phyloP scores from a whole-genome alignment of 2,113 vertebrate species.

The Eubucco bourcierii region DNA sequence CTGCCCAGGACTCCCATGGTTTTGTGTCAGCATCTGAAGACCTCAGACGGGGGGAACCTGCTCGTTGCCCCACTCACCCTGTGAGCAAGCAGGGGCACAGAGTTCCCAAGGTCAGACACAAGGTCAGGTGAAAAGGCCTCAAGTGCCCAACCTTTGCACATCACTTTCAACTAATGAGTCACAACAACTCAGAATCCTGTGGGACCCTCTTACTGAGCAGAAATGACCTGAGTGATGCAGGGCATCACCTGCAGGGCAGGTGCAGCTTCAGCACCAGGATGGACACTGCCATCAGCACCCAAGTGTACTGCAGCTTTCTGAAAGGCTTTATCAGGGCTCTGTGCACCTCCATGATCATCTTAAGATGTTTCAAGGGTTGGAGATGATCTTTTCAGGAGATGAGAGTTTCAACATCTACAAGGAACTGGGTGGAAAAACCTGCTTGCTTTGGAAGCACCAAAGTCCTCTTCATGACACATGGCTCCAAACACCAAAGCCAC shows the following conservation, averaged over 20 bases:
- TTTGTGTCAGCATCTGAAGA: not conserved
- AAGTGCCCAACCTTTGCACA: not conserved
- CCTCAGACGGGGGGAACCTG: rapidly evolving
- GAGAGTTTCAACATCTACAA: rapidly evolving
- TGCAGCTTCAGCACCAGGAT: rapidly evolving
- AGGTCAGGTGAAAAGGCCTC: not conserved
- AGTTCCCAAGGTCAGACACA: not conserved
- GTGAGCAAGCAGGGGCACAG: rapidly evolving
- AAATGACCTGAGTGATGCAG: not conserved
- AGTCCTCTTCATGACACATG: rapidly evolving
- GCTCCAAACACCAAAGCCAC: not conserved
- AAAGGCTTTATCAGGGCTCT: rapidly evolving
- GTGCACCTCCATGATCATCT: rapidly evolving
- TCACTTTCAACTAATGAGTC: no score
- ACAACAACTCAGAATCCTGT: rapidly evolving
- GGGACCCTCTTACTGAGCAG: not conserved
- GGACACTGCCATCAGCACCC: not conserved
- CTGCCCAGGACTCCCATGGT: rapidly evolving
- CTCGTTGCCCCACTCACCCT: not conserved
- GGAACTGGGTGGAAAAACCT: not conserved
- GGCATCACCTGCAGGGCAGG: rapidly evolving
- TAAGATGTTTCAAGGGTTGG: not conserved
- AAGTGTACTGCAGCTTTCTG: not conserved
- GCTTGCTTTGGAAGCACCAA: not conserved
- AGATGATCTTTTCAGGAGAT: not conserved